These are phyloP conservation scores for Halocynthia roretzi DNA, from an alignment of 23 tunicate species.

Conservation along the genomic window DNA sequence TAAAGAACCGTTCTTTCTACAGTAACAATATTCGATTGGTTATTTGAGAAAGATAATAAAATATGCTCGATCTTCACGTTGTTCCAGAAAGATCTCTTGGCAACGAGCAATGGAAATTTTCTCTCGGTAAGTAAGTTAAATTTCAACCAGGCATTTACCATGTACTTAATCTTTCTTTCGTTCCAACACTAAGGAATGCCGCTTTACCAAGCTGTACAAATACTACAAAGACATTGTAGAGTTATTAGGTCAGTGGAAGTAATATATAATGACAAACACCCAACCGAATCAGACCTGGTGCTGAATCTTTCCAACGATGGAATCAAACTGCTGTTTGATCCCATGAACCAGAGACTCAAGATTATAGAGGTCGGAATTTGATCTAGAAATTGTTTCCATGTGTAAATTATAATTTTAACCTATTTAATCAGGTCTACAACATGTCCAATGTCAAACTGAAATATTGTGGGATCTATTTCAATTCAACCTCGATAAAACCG, in stretches of 20 bases:
- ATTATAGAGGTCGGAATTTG: constrained; percentile 54
- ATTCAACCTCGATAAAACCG: constrained; percentile 48
- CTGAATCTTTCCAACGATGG: constrained; percentile 64
- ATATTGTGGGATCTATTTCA: constrained; percentile 59
- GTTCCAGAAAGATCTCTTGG: constrained; percentile 62
- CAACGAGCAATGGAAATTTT: constrained; percentile 72
- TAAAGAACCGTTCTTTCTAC: too few relatives aligned
- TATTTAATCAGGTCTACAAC: constrained; percentile 47
- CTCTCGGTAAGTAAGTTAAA: constrained; percentile 32
- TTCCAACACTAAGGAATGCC: constrained; percentile 57
- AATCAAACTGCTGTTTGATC: constrained; percentile 58
- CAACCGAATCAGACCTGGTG: constrained; percentile 57
- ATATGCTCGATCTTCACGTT: constrained; percentile 62
- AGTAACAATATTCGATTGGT: too few relatives aligned
- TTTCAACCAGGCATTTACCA: background rate
- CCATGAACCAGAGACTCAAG: constrained; percentile 63
- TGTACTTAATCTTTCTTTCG: background rate
- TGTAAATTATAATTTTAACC: background rate
- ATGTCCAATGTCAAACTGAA: constrained; percentile 72
- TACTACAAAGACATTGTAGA: constrained; percentile 65
- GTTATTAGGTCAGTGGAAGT: constrained; percentile 66
- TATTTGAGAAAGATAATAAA: too few relatives aligned
- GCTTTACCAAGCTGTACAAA: constrained; percentile 59
- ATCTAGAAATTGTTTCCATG: background rate
- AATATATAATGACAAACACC: constrained; percentile 54